phyloP scores from a whole-genome alignment of 2,797 vertebrate genomes.

The Enteromius anoplus region DNA sequence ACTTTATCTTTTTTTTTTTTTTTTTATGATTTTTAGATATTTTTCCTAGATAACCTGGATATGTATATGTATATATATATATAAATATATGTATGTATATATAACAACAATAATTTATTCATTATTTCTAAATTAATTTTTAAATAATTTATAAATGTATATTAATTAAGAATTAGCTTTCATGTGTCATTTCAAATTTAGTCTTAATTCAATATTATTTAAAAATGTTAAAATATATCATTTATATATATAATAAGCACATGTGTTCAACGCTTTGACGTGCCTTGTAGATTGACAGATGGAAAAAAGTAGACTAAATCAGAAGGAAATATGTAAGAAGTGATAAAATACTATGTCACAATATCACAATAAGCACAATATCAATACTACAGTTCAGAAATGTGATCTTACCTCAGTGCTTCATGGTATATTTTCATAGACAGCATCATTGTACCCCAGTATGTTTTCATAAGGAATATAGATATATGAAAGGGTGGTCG shows the following conservation, averaged over 20 bases:
- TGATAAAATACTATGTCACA: background rate
- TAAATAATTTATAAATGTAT: too few species aligned
- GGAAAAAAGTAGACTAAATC: background rate
- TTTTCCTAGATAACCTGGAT: too few species aligned
- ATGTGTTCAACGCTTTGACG: background rate
- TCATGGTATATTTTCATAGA: background rate
- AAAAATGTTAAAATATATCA: background rate
- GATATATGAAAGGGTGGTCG: background rate
- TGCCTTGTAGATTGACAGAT: background rate
- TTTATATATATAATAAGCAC: background rate
- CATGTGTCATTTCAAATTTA: too few species aligned
- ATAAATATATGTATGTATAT: too few species aligned
- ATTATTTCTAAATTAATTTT: too few species aligned
- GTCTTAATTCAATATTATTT: too few species aligned
- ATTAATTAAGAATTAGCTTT: too few species aligned
- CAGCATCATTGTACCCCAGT: background rate
- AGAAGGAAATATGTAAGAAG: background rate
- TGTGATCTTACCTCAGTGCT: background rate
- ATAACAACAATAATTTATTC: too few species aligned
- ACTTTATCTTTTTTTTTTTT: too few species aligned
- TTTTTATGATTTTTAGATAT: too few species aligned
- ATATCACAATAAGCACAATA: background rate
- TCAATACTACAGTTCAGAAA: background rate
- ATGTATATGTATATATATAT: too few species aligned
- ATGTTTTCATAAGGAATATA: background rate